Evolutionary conservation across 2,797 vertebrate species (phyloP), one percentile per base, ranked within the genome.

Genomic region (Myotis myotis): DNA sequence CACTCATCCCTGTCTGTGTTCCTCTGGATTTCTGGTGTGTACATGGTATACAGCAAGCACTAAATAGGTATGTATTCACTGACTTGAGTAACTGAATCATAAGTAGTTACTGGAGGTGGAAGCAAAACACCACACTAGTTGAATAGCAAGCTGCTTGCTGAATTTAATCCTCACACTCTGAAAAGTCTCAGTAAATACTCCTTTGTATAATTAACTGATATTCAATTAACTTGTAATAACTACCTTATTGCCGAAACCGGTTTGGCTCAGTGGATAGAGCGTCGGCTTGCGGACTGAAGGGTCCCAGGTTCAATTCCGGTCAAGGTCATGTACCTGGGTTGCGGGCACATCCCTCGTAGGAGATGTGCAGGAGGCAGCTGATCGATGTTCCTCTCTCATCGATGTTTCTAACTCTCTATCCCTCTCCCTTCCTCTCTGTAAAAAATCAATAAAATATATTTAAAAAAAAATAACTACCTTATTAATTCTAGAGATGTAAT

Each of bases 391-490:
- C n/a, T n/a, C n/a, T n/a, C n/a, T n/a, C n/a, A n/a, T n/a, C n/a
- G n/a, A n/a, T n/a, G n/a, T n/a, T n/a, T n/a, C n/a, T n/a, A n/a
- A n/a, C n/a, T n/a, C n/a, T n/a, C n/a, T n/a, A n/a, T n/a, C n/a
- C n/a, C n/a, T n/a, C n/a, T n/a, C n/a, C n/a, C n/a, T n/a, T n/a
- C n/a, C n/a, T n/a, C n/a, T n/a, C n/a, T n/a, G n/a, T n/a, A n/a
- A n/a, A n/a, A n/a, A n/a, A n/a, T n/a, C n/a, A n/a, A n/a, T n/a
- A n/a, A n/a, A n/a, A n/a, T n/a, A n/a, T n/a, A n/a, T n/a, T n/a
- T n/a, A n/a, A n/a, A n/a, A n/a, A n/a, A n/a, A n/a, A 94, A 83
- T 93, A 95, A 79, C 60, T 89, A 94, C 74, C 66, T 96, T 97
- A 97, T 95, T 94, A 91, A 96, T 41, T 38, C 10, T n/a, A 28